Evolutionary conservation across 2,797 vertebrate genomes (phyloP).

Genomic region (Anas bahamensis): DNA sequence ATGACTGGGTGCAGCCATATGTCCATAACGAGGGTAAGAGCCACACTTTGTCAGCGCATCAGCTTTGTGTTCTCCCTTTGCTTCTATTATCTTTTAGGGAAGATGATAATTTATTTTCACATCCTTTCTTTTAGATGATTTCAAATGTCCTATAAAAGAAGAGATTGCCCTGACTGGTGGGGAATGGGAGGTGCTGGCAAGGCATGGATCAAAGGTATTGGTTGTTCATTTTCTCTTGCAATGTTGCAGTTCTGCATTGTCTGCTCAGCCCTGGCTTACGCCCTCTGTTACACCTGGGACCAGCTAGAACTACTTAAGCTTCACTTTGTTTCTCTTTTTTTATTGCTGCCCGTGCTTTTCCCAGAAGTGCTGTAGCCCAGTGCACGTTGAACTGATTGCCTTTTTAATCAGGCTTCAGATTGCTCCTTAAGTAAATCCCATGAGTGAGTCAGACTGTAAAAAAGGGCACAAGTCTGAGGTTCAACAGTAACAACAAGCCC

Average conservation of each 20-base stretch:
- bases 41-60: accelerated
- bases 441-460: slow-evolving; percentile 35
- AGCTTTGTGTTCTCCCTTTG: not conserved
- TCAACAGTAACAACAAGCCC: slow-evolving; percentile 5
- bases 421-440: slow-evolving; percentile 48
- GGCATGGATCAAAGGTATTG: slow-evolving; percentile 91
- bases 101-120: not conserved
- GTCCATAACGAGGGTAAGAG: slow-evolving; percentile 79
- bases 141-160: slow-evolving; percentile 90
- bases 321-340: slow-evolving; percentile 52
- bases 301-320: slow-evolving; percentile 41
- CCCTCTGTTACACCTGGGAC: not conserved
- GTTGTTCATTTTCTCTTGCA: not conserved
- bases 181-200: slow-evolving; percentile 92
- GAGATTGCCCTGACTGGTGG: slow-evolving; percentile 88
- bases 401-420: slow-evolving; percentile 56
- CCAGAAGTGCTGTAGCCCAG: slow-evolving; percentile 44
- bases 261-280: not conserved
- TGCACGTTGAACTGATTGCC: slow-evolving; percentile 34
- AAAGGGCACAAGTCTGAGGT: slow-evolving; percentile 38
- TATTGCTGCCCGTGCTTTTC: slow-evolving; percentile 55
- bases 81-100: not conserved
- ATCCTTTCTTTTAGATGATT: slow-evolving; percentile 81
- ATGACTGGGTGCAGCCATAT: slow-evolving; percentile 82
- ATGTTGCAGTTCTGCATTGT: slow-evolving; percentile 2